These are phyloP conservation scores for Oenanthe melanoleuca DNA, from an alignment of 2,113 vertebrate genomes.

Conservation along the genomic window DNA sequence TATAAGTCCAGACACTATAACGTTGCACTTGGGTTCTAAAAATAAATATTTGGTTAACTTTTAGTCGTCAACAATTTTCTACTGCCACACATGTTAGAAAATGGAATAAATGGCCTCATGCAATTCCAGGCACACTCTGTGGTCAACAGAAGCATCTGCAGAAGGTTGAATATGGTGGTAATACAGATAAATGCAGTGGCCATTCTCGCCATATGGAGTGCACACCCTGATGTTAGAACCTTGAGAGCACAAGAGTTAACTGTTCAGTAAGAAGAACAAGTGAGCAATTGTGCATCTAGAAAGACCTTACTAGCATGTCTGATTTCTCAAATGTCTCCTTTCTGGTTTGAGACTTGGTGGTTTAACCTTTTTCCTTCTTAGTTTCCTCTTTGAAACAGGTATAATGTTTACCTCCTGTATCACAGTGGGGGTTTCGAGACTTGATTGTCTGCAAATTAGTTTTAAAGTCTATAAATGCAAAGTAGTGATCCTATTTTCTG, in stretches of 20 bases:
- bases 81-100: constrained; percentile 39
- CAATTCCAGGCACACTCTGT: not conserved
- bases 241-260: not conserved
- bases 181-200: not conserved
- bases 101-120: constrained; percentile 31
- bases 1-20: constrained; percentile 65
- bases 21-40: constrained; percentile 64
- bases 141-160: not conserved
- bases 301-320: not conserved
- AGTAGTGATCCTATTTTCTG: constrained; percentile 35
- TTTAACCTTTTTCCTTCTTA: not conserved
- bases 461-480: constrained; percentile 58
- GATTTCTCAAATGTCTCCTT: not conserved
- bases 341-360: not conserved
- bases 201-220: accelerated
- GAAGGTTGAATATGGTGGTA: not conserved
- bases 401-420: constrained; percentile 28
- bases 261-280: not conserved
- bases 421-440: constrained; percentile 20
- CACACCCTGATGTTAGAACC: not conserved
- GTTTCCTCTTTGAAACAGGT: constrained; percentile 15
- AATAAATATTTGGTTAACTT: constrained; percentile 75
- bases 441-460: constrained; percentile 58
- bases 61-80: constrained; percentile 69
- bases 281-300: not conserved